Conservation (phyloP, 2,888 invertebrate genomes). For the Panzeria rudis region DNA sequence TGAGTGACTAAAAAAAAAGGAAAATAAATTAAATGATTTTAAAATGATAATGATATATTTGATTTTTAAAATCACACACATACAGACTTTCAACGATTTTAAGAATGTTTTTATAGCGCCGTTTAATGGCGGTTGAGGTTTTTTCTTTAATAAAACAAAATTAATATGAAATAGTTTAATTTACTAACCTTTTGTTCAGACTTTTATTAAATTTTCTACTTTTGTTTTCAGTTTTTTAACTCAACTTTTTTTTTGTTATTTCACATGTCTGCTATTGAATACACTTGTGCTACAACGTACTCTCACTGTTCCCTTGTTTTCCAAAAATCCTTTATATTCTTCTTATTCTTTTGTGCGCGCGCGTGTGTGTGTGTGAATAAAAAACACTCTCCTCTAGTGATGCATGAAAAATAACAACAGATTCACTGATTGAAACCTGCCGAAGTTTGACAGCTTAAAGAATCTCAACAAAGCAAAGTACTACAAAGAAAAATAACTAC, state of each 20-base stretch:
- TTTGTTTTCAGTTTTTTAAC: constrained; percentile 29
- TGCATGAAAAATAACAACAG: constrained; percentile 28
- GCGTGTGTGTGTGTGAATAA: constrained; percentile 14
- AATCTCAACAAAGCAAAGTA: constrained; percentile 42
- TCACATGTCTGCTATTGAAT: not conserved
- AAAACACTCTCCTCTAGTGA: constrained; percentile 36
- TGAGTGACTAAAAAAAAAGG: constrained; percentile 4
- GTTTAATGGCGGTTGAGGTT: constrained; percentile 45
- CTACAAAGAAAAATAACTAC: constrained; percentile 35
- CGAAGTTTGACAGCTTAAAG: constrained; percentile 78
- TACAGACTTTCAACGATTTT: constrained; percentile 35
- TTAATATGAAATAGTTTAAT: constrained; percentile 38
- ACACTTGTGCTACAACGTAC: constrained; percentile 48
- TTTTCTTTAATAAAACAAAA: constrained; percentile 8
- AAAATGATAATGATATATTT: constrained; percentile 64
- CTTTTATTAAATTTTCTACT: constrained; percentile 39
- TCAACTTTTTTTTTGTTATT: not conserved
- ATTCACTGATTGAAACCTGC: constrained; percentile 80
- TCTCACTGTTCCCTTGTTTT: constrained; percentile 11
- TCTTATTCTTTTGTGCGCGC: constrained; percentile 14
- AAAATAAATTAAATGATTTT: constrained; percentile 42
- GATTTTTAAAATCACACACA: constrained; percentile 60
- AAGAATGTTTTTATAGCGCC: constrained; percentile 69
- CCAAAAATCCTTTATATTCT: not conserved
- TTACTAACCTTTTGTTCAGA: constrained; percentile 36